Evolutionary conservation across 2,113 vertebrate species (phyloP).

Genomic region (Istiophorus platypterus): DNA sequence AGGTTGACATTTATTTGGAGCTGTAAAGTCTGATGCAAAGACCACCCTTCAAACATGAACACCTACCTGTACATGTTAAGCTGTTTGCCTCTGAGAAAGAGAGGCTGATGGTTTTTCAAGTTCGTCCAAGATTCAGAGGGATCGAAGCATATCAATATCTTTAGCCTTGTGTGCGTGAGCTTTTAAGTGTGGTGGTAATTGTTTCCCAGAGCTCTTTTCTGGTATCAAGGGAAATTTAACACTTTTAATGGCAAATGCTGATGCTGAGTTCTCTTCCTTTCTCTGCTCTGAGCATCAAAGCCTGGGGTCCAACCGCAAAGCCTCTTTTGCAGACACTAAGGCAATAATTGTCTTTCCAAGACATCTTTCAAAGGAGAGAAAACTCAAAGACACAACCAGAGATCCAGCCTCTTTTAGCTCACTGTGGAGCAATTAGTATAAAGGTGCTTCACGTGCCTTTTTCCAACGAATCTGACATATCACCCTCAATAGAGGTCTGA

Average conservation of each 20-base stretch:
- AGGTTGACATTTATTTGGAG: slow-evolving; percentile 58
- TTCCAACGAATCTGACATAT: background rate
- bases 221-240: slow-evolving; percentile 63
- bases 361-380: slow-evolving; percentile 37
- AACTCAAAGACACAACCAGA: slow-evolving; percentile 28
- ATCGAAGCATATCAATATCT: slow-evolving; percentile 43
- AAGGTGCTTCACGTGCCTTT: slow-evolving; percentile 11
- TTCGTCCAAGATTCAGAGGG: slow-evolving; percentile 22
- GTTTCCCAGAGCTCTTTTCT: slow-evolving; percentile 64
- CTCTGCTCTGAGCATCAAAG: slow-evolving; percentile 59
- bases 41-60: slow-evolving; percentile 61
- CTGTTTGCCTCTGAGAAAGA: slow-evolving; percentile 15
- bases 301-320: slow-evolving; percentile 28
- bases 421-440: background rate
- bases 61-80: slow-evolving; percentile 56
- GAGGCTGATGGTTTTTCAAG: slow-evolving; percentile 42
- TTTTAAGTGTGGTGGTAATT: slow-evolving; percentile 46
- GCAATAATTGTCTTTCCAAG: slow-evolving; percentile 41
- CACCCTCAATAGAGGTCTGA: background rate
- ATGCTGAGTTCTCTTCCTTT: slow-evolving; percentile 44
- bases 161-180: slow-evolving; percentile 29
- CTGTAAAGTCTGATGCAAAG: slow-evolving; percentile 34
- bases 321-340: slow-evolving; percentile 58
- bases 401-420: slow-evolving; percentile 12
- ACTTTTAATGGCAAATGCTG: slow-evolving; percentile 69